These are phyloP conservation scores for Kuschelorhynchus macadamiae DNA, from an alignment of 2,888 invertebrate species.

Conservation along the genomic window DNA sequence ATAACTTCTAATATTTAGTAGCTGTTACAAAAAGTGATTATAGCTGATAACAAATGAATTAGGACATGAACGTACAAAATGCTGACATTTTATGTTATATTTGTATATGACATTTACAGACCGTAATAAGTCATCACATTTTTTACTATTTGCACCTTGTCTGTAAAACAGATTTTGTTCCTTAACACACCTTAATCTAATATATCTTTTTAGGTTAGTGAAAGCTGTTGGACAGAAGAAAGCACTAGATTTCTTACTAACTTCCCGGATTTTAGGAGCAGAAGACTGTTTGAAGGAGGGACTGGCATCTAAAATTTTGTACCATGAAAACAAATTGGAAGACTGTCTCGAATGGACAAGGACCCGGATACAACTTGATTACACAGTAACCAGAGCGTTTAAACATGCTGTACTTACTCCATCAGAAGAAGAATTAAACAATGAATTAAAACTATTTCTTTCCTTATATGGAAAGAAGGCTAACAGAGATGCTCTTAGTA, in stretches of 20 bases:
- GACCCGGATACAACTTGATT: constrained; percentile 55
- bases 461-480: constrained; percentile 61
- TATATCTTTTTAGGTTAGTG: constrained; percentile 55
- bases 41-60: not conserved
- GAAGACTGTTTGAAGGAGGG: constrained; percentile 59
- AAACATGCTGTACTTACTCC: constrained; percentile 52
- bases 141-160: too few species aligned
- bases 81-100: not conserved
- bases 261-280: constrained; percentile 59
- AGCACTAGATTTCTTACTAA: constrained; percentile 61
- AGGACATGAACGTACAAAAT: not conserved
- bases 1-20: too few species aligned
- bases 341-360: constrained; percentile 59
- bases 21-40: too few species aligned
- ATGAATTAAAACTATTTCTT: constrained; percentile 58
- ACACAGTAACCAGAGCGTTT: constrained; percentile 56
- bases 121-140: too few species aligned
- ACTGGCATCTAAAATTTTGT: constrained; percentile 58
- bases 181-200: too few species aligned
- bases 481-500: constrained; percentile 58
- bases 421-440: constrained; percentile 47
- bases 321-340: constrained; percentile 50
- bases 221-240: constrained; percentile 58
- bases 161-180: too few species aligned
- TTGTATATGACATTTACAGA: too few species aligned